These are phyloP conservation scores for Nannoperca obscura DNA, from an alignment of 2,797 vertebrate genomes.

Conservation along the genomic window DNA sequence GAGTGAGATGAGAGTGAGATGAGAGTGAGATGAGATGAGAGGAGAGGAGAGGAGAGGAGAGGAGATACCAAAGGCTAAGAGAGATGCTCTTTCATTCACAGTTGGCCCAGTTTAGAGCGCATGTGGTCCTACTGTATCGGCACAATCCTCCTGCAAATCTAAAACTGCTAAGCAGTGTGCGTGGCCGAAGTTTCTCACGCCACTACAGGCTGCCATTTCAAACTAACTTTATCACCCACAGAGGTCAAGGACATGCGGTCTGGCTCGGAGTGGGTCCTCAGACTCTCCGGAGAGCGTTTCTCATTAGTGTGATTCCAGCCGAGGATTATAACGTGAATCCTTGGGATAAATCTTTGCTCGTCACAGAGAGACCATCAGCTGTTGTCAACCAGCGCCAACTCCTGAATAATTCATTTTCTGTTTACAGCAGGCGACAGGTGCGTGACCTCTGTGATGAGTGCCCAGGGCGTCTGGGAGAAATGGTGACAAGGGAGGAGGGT, in stretches of 20 bases:
- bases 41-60: no score
- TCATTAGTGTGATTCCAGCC: conserved; percentile 74
- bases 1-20: neutral
- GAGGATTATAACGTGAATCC: conserved; percentile 69
- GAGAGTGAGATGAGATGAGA: no score
- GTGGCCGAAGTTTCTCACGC: conserved; percentile 25
- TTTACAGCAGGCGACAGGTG: conserved; percentile 82
- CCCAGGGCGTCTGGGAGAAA: conserved; percentile 66
- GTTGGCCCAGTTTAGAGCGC: neutral
- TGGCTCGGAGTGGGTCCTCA: conserved; percentile 52
- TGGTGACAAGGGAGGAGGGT: conserved; percentile 62
- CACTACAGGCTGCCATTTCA: conserved; percentile 37
- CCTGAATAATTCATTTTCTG: conserved; percentile 83
- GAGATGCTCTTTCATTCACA: conserved; percentile 18
- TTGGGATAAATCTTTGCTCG: conserved; percentile 66
- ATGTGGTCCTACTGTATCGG: neutral
- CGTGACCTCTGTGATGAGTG: conserved; percentile 78
- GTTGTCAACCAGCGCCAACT: conserved; percentile 67
- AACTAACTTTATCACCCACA: conserved; percentile 61
- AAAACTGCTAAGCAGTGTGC: conserved; percentile 30
- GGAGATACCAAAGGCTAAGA: conserved; percentile 9
- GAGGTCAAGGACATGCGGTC: conserved; percentile 75
- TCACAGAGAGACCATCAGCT: conserved; percentile 74
- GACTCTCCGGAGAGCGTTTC: conserved; percentile 66
- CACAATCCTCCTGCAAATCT: conserved; percentile 4